Evolutionary conservation across 2,888 invertebrate genomes (phyloP).

Genomic region (Diaprepes abbreviatus): DNA sequence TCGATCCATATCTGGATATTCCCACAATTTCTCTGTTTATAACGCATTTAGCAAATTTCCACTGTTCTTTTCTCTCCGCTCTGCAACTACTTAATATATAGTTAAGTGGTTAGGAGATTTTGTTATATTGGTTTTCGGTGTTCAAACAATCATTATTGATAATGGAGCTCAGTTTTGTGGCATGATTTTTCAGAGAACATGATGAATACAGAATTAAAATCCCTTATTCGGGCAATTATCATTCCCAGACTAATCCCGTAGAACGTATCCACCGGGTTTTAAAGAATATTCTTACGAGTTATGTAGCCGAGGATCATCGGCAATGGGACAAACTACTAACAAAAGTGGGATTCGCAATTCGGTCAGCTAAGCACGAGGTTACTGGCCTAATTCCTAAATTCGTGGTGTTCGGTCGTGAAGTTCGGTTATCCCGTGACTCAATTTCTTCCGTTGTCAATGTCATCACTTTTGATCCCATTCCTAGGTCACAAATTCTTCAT

Average conservation of each 20-base stretch:
- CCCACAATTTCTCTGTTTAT: slow-evolving; percentile 29
- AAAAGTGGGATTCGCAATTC: background rate
- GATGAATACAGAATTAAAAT: background rate
- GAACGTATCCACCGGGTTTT: slow-evolving; percentile 7
- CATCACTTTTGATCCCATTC: background rate
- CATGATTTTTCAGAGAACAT: no score
- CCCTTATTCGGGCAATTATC: slow-evolving; percentile 1
- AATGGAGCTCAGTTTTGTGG: slow-evolving; percentile 9
- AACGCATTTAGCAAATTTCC: slow-evolving; percentile 27
- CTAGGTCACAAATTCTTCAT: no score
- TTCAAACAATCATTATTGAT: slow-evolving; percentile 11
- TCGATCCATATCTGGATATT: slow-evolving; percentile 24
- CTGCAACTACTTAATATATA: background rate
- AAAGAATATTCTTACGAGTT: background rate
- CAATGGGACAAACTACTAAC: slow-evolving; percentile 7
- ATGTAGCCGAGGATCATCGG: slow-evolving; percentile 1
- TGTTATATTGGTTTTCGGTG: slow-evolving; percentile 11
- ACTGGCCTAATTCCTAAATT: slow-evolving; percentile 20
- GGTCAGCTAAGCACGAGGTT: slow-evolving; percentile 11
- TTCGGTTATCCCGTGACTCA: no score
- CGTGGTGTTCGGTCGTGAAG: slow-evolving; percentile 14
- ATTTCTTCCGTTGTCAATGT: no score
- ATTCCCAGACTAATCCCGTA: slow-evolving; percentile 17
- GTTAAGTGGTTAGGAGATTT: slow-evolving; percentile 14
- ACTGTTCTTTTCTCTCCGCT: slow-evolving; percentile 12